Conservation (phyloP, 64 coral and sea anemone genomes). For the Platygyra sinensis region DNA sequence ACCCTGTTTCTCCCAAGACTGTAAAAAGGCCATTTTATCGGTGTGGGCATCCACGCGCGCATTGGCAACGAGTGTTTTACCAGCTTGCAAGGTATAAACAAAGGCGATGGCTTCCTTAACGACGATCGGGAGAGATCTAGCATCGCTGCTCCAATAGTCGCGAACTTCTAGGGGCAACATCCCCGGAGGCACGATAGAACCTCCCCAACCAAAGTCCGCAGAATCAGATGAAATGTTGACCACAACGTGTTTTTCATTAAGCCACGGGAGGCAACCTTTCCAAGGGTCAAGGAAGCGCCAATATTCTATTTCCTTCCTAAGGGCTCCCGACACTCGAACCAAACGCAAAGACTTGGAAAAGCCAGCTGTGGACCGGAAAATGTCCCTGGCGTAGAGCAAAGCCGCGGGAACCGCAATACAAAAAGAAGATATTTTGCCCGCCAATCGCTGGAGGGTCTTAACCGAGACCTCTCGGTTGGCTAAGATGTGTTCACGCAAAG, state of each 20-base stretch:
- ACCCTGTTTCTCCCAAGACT: too few relatives aligned
- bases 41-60: slow-evolving; percentile 24
- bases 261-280: slow-evolving; percentile 45
- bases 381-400: slow-evolving; percentile 31
- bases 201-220: slow-evolving; percentile 58
- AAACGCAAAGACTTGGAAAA: not conserved
- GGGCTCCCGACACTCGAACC: slow-evolving; percentile 5
- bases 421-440: too few relatives aligned
- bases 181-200: slow-evolving; percentile 25
- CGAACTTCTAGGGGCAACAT: too few relatives aligned
- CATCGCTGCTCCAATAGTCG: too few relatives aligned
- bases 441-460: too few relatives aligned
- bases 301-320: slow-evolving; percentile 45
- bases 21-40: slow-evolving; percentile 27
- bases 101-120: too few relatives aligned
- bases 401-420: too few relatives aligned
- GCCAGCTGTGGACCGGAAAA: slow-evolving; percentile 17
- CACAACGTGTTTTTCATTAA: slow-evolving; percentile 43
- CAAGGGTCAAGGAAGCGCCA: slow-evolving; percentile 62
- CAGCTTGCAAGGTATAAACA: too few relatives aligned
- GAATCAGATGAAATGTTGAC: slow-evolving; percentile 45
- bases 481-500: too few relatives aligned
- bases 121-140: too few relatives aligned
- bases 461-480: too few relatives aligned
- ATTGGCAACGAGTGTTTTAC: too few relatives aligned